Base-by-base conservation (phyloP, 2,888 invertebrate species). In the Epirrhoe tristata region DNA sequence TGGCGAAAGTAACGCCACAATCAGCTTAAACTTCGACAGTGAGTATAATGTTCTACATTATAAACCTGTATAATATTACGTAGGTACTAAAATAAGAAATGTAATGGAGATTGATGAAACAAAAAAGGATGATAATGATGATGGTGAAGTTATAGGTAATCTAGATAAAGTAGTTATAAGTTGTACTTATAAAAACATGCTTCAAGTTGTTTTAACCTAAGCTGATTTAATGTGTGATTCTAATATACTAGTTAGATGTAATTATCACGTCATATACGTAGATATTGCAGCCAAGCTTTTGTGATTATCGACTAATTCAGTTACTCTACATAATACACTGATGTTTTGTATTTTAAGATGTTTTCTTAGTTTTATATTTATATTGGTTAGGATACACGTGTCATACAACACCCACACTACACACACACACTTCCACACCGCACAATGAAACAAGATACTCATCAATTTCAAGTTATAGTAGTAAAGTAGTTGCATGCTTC, bases 1-100 rank as follows among this genome's bases (percentile, higher is more conserved):
- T 83, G 99, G 99, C 88, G 99, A 99, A 93, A 98, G 98, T 89
- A 98, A 98, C 91, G 98, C 98, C 72, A 98, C 98, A 74, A 98
- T 98, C 93, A 98, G 98, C 94, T 96, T 99, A 82, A 99, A 99
- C 94, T 98, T 99, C 95, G 98, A 98, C 96, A 98, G 99, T 99
- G 95, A 98, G 98, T 97, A 75, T 63, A 70, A 68, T 72, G 77
- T 70, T 8, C 24, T 24, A 24, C 17, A 17, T 56, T 34, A n/a
- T 17, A 34, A 50, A 51, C 1, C 43, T 52, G 16, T 59, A 16
- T 5, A 10, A 43, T 43, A 32, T 16, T 24, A 43, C 12, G n/a
- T 58, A 7, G 43, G 4, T 14, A 43, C 24, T 17, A 34, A 62
- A 56, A 34, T 51, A 36, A 50, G 43, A 51, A 55, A 56, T 31